Evolutionary conservation across 2,113 vertebrate species (phyloP).

Genomic region (Mustelus asterias): DNA sequence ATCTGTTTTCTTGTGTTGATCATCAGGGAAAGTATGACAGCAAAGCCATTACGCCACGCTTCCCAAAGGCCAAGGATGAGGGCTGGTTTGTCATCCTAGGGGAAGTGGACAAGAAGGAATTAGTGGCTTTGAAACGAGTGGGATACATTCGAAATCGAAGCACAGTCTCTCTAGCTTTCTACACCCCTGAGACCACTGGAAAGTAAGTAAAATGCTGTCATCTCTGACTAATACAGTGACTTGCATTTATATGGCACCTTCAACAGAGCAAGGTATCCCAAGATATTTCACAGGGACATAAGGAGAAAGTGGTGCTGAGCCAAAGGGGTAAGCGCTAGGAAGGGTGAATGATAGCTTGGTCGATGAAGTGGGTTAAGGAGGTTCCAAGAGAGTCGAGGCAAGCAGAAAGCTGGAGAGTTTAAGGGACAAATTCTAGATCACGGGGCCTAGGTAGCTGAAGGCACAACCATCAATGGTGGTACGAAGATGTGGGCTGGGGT

Average conservation of each 20-base stretch:
- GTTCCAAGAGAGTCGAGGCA: background rate
- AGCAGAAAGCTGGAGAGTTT: background rate
- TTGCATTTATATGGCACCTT: background rate
- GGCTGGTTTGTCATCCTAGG: slow-evolving; percentile 91
- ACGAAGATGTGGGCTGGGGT: background rate
- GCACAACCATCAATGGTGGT: background rate
- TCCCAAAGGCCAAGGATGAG: slow-evolving; percentile 90
- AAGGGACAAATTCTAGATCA: background rate
- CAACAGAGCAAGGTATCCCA: background rate
- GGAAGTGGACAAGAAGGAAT: slow-evolving; percentile 83
- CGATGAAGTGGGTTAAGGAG: background rate
- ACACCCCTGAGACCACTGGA: slow-evolving; percentile 78
- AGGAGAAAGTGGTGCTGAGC: background rate
- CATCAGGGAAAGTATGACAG: slow-evolving; percentile 81
- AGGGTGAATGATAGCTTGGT: no score
- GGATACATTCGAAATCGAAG: slow-evolving; percentile 71
- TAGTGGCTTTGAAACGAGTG: slow-evolving; percentile 86
- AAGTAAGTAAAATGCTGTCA: slow-evolving; percentile 74
- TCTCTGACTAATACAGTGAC: background rate
- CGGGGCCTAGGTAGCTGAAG: background rate
- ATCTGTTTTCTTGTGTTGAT: slow-evolving; percentile 40
- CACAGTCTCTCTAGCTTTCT: slow-evolving; percentile 76
- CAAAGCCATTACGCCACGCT: slow-evolving; percentile 77
- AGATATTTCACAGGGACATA: background rate
- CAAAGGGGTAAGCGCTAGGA: background rate